A percentile compares a stretch with the other conserved stretches of the same genome.
These are phyloP conservation scores for Vimba vimba DNA, from an alignment of 2,113 vertebrate species.

Conservation along the genomic window DNA sequence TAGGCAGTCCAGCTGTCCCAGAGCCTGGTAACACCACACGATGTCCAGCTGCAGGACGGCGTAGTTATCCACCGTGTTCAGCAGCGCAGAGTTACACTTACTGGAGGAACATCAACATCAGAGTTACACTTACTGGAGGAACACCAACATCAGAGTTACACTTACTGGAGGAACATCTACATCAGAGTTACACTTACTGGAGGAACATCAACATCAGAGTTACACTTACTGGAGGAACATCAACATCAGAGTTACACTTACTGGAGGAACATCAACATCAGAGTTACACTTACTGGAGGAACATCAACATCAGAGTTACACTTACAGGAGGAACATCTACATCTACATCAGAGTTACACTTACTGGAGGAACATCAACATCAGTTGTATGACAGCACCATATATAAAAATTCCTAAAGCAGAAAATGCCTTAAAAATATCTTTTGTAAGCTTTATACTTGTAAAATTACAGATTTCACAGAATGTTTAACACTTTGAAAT, in stretches of 20 bases:
- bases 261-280: too few species aligned
- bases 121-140: too few species aligned
- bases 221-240: too few species aligned
- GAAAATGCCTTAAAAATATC: background rate
- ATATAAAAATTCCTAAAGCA: background rate
- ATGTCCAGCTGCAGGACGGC: constrained; percentile 96
- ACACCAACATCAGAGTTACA: background rate
- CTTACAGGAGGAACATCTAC: background rate
- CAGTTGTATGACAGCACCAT: background rate
- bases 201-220: too few species aligned
- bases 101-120: constrained; percentile 64
- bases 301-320: too few species aligned
- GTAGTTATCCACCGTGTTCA: constrained; percentile 89
- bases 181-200: too few species aligned
- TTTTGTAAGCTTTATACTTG: background rate
- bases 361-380: too few species aligned
- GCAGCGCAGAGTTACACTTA: constrained; percentile 80
- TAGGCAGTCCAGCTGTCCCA: constrained; percentile 86
- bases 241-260: too few species aligned
- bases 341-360: background rate
- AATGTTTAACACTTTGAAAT: too few species aligned
- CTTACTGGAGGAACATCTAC: too few species aligned
- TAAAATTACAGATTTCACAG: too few species aligned
- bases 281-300: too few species aligned
- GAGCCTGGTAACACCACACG: constrained; percentile 90